Percentiles rank a stretch among this genome's conserved stretches.
Conservation (phyloP, 2,113 vertebrate genomes). For the Datnioides undecimradiatus region DNA sequence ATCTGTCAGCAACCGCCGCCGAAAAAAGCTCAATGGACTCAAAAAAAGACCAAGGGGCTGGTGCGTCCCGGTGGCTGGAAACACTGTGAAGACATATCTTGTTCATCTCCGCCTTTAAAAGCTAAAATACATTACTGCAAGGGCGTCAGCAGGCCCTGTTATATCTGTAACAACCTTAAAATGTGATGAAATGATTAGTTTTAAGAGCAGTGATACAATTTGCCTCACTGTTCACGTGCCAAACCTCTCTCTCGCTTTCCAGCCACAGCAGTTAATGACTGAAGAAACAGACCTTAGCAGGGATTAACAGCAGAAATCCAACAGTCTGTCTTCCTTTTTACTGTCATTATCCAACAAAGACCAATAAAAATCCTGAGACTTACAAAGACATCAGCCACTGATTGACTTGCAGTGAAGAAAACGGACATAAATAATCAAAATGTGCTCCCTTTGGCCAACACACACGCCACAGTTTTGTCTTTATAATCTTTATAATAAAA, state of each 20-base stretch:
- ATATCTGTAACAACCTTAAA: background rate
- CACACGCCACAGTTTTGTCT: no score
- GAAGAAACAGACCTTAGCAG: no score
- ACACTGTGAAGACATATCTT: background rate
- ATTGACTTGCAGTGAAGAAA: background rate
- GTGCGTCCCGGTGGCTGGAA: background rate
- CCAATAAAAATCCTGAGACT: no score
- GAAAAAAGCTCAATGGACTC: background rate
- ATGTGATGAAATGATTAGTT: background rate
- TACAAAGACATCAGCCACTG: background rate
- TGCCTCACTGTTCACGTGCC: no score
- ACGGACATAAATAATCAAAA: background rate
- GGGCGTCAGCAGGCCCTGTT: background rate
- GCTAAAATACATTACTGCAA: background rate
- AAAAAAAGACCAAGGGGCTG: background rate
- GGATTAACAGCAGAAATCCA: background rate
- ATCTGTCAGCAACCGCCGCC: conserved; percentile 23
- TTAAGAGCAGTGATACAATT: no score
- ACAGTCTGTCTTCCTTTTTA: no score
- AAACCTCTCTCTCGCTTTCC: background rate
- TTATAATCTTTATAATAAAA: no score
- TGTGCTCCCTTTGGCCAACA: background rate
- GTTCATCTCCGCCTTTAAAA: background rate
- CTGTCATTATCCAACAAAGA: no score
- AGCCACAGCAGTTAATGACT: background rate